Evolutionary conservation across 2,797 vertebrate species (phyloP).

Genomic region (Arnoldichthys spilopterus): DNA sequence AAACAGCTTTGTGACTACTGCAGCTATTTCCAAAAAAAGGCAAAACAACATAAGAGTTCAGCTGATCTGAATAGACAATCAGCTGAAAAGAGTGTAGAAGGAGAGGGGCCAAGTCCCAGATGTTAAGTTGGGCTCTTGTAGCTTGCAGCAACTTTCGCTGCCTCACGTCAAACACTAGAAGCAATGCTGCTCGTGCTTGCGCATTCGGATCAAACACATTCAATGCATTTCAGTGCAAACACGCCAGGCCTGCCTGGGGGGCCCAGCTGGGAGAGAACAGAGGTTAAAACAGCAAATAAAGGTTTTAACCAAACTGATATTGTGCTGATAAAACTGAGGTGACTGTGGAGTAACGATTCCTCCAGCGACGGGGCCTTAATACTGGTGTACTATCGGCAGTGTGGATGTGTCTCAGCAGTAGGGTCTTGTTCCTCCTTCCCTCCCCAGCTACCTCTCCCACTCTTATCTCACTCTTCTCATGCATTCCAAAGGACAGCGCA

Average conservation of each 20-base stretch:
- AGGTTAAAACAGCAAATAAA: not conserved
- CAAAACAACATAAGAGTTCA: too few species aligned
- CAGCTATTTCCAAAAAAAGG: not conserved
- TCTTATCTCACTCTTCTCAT: slow-evolving; percentile 27
- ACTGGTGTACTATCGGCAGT: not conserved
- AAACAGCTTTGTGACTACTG: not conserved
- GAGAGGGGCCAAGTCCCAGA: not conserved
- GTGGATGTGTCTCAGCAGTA: not conserved
- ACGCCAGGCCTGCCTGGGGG: not conserved
- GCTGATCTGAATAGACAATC: not conserved
- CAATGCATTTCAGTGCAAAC: not conserved
- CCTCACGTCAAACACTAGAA: not conserved
- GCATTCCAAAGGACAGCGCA: slow-evolving; percentile 17
- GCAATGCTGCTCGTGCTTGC: not conserved
- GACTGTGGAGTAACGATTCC: not conserved
- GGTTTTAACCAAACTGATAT: not conserved
- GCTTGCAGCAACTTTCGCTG: not conserved
- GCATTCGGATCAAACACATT: not conserved
- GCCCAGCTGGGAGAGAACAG: not conserved
- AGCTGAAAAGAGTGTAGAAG: not conserved
- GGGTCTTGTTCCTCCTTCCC: not conserved
- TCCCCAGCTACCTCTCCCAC: not conserved
- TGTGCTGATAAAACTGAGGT: not conserved
- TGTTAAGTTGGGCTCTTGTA: not conserved
- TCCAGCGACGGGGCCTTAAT: not conserved